These are phyloP conservation scores for Hyles euphorbiae DNA, from an alignment of 1,140 invertebrate genomes.

Conservation along the genomic window DNA sequence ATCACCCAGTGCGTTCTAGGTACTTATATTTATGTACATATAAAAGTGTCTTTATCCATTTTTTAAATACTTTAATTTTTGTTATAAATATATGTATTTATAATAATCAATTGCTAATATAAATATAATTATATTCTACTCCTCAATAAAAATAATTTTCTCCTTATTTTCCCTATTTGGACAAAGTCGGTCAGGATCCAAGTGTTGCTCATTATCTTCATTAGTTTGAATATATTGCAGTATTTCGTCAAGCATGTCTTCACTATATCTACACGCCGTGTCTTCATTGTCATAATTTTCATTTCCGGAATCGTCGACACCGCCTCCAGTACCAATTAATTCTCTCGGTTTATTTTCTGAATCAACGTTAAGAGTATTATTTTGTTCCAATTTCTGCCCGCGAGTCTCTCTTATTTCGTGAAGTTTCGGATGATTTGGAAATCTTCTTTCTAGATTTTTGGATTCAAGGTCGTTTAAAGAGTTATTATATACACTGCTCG, in stretches of 20 bases:
- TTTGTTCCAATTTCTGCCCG: slow-evolving; percentile 10
- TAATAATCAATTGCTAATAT: too few relatives aligned
- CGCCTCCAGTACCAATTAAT: background rate
- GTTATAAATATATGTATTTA: too few relatives aligned
- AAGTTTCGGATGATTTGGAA: slow-evolving; percentile 18
- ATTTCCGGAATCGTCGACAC: slow-evolving; percentile 8
- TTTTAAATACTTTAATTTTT: too few relatives aligned
- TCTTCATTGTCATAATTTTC: slow-evolving; percentile 11
- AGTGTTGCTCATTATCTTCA: slow-evolving; percentile 22
- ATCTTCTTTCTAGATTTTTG: slow-evolving; percentile 23
- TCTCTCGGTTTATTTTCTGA: too few relatives aligned
- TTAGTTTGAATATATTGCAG: slow-evolving; percentile 52
- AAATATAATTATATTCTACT: slow-evolving; percentile 17
- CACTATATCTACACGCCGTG: slow-evolving; percentile 31
- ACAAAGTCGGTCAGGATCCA: slow-evolving; percentile 39
- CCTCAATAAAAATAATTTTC: slow-evolving; percentile 59
- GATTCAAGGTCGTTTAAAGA: slow-evolving; percentile 35
- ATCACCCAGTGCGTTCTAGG: too few relatives aligned
- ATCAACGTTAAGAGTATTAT: slow-evolving; percentile 2
- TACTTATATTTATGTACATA: too few relatives aligned
- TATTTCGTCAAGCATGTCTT: slow-evolving; percentile 60
- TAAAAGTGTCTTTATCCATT: too few relatives aligned
- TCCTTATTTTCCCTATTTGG: slow-evolving; percentile 58
- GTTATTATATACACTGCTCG: slow-evolving; percentile 40
- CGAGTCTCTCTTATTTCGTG: slow-evolving; percentile 12